A percentile compares a stretch with the other conserved stretches of the same genome.
Evolutionary conservation across 2,113 vertebrate genomes (phyloP).

Genomic region (Budorcas taxicolor): DNA sequence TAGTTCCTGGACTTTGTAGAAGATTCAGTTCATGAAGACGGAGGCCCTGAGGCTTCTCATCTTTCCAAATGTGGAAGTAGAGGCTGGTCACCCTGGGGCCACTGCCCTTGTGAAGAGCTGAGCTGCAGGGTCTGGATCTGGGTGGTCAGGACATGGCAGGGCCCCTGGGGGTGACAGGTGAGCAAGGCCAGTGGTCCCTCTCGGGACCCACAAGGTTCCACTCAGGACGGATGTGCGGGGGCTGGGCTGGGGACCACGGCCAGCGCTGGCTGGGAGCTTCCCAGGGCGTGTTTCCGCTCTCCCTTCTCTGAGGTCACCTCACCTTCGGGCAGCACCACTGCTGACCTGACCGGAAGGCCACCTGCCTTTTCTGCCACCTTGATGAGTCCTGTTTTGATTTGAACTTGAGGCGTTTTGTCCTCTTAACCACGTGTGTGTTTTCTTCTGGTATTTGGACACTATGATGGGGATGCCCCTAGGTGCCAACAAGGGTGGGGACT

Average conservation of each 20-base stretch:
- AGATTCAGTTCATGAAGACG: accelerated
- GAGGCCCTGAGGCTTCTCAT: background rate
- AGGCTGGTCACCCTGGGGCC: background rate
- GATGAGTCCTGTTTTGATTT: background rate
- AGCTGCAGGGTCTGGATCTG: background rate
- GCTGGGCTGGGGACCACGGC: background rate
- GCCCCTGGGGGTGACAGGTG: background rate
- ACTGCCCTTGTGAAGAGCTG: accelerated
- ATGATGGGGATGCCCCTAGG: background rate
- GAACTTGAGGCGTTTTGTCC: background rate
- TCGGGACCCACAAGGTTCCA: background rate
- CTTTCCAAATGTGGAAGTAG: background rate
- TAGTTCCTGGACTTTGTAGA: background rate
- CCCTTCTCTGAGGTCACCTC: background rate
- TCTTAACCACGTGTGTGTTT: background rate
- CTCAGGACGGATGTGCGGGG: accelerated
- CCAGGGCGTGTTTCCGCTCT: background rate
- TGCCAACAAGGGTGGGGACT: background rate
- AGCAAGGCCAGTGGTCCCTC: background rate
- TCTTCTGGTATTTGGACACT: background rate
- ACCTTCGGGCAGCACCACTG: background rate
- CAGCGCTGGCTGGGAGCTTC: background rate
- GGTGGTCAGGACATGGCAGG: background rate
- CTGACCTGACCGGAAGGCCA: background rate
- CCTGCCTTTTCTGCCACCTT: background rate